Conservation (phyloP, 1,140 invertebrate species). For the Mamestra configurata region DNA sequence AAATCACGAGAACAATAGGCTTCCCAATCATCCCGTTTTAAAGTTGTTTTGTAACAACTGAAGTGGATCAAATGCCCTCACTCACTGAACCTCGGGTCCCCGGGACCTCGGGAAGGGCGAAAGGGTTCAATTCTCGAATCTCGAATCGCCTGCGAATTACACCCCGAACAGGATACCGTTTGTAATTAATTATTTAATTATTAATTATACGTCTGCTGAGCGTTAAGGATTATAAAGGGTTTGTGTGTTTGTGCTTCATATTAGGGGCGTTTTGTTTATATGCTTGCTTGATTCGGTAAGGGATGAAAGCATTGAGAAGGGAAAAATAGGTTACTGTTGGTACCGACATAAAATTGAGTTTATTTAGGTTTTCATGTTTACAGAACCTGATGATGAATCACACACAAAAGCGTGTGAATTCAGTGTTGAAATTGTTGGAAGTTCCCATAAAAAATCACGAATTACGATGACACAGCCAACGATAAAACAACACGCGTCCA, state of each 20-base stretch:
- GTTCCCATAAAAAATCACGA: slow-evolving; percentile 12
- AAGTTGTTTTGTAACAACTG: slow-evolving; percentile 34
- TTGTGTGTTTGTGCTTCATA: slow-evolving; percentile 38
- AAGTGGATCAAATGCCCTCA: slow-evolving; percentile 37
- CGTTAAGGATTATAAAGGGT: slow-evolving; percentile 42
- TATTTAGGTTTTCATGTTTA: not conserved
- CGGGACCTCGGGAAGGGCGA: too few relatives aligned
- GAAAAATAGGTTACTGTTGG: not conserved
- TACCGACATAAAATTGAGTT: not conserved
- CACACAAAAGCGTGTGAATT: not conserved
- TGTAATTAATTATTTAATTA: slow-evolving; percentile 63
- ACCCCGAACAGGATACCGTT: slow-evolving; percentile 42
- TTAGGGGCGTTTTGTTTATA: not conserved
- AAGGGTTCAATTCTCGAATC: slow-evolving; percentile 39
- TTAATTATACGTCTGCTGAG: slow-evolving; percentile 45
- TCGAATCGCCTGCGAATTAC: slow-evolving; percentile 40
- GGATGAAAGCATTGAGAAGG: not conserved
- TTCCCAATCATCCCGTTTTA: slow-evolving; percentile 12
- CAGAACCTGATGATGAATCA: not conserved
- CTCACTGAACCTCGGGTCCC: too few relatives aligned
- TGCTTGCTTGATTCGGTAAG: slow-evolving; percentile 13
- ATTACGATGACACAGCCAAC: slow-evolving; percentile 11
- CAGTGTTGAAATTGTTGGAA: not conserved
- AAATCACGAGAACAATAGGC: slow-evolving; percentile 14
- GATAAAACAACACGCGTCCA: slow-evolving; percentile 13